Evolutionary conservation across 2,113 vertebrate species (phyloP), one percentile per base, ranked within the genome.

Genomic region (Eurypyga helias): DNA sequence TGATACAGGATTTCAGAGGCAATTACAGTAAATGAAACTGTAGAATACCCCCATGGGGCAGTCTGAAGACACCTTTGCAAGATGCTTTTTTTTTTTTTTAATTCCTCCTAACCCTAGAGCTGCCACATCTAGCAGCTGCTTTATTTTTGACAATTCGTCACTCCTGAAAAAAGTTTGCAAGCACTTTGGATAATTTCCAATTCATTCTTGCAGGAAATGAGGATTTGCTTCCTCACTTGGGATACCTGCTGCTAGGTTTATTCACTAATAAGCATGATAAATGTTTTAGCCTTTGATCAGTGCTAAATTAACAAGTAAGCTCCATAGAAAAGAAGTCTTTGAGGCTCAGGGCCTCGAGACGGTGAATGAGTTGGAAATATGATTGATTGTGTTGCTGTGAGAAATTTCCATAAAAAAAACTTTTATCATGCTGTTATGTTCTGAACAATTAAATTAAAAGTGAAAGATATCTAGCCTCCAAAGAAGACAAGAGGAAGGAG

Each of bases 191-290:
- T 98, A 98, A 98, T 98, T 98, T 98, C 98, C 98, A 98, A 98
- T 98, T 98, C 98, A 98, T 98, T 98, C 98, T 98, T 98, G 97
- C 97, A 98, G 98, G 97, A 98, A 99, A 98, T 98, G 98, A 98
- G 98, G 97, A 98, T 98, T 98, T 98, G 93, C 97, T 98, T 98
- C 98, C 98, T 98, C 98, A 98, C 98, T 98, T 98, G 98, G 98
- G 98, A 98, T 98, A 99, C 98, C 98, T 99, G 98, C 98, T 99
- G 98, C 98, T 98, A 98, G 97, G 98, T 98, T 99, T 99, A 98
- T 98, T 99, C 98, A 98, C 98, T 99, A 99, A 99, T 99, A 98
- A 98, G 98, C 98, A 98, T 98, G 98, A 98, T 98, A 99, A 98
- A 98, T 99, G 98, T 98, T 98, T 98, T 98, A 98, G 98, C 97